A percentile compares a stretch with the other conserved stretches of the same genome.
These are phyloP conservation scores for Trissolcus basalis DNA, from an alignment of 1,140 invertebrate species.

Conservation along the genomic window DNA sequence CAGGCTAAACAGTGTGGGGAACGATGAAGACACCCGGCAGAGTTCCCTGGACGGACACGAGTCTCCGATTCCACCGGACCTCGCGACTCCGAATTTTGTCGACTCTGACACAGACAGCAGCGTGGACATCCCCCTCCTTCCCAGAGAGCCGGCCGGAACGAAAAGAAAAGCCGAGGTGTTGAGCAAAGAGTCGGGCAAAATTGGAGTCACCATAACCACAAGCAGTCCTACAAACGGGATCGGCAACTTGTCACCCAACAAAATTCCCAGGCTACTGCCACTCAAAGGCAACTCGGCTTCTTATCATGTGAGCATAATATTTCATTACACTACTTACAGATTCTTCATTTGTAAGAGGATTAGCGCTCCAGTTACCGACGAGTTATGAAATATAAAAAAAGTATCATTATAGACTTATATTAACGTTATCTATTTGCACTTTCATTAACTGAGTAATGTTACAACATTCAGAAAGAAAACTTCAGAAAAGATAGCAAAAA, in stretches of 20 bases:
- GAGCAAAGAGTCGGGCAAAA: conserved; percentile 89
- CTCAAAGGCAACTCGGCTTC: conserved; percentile 68
- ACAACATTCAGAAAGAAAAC: too few relatives aligned
- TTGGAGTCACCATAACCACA: conserved; percentile 90
- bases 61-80: conserved; percentile 66
- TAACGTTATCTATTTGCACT: too few relatives aligned
- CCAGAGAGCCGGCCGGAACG: conserved; percentile 78
- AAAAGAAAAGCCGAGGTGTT: conserved; percentile 91
- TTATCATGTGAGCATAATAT: conserved; percentile 67
- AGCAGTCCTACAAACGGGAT: conserved; percentile 80
- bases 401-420: too few relatives aligned
- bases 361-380: too few relatives aligned
- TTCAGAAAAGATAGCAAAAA: too few relatives aligned
- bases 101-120: conserved; percentile 80
- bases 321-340: conserved; percentile 5
- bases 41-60: conserved; percentile 74
- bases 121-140: conserved; percentile 74
- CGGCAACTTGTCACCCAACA: conserved; percentile 76
- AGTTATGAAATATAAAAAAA: too few relatives aligned
- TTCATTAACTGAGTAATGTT: too few relatives aligned
- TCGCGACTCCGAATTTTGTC: conserved; percentile 72
- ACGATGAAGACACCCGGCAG: conserved; percentile 77
- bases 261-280: conserved; percentile 75
- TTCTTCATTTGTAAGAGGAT: too few relatives aligned
- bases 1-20: conserved; percentile 68